phyloP scores from a whole-genome alignment of 2,888 invertebrate species.

The Xestia xanthographa region DNA sequence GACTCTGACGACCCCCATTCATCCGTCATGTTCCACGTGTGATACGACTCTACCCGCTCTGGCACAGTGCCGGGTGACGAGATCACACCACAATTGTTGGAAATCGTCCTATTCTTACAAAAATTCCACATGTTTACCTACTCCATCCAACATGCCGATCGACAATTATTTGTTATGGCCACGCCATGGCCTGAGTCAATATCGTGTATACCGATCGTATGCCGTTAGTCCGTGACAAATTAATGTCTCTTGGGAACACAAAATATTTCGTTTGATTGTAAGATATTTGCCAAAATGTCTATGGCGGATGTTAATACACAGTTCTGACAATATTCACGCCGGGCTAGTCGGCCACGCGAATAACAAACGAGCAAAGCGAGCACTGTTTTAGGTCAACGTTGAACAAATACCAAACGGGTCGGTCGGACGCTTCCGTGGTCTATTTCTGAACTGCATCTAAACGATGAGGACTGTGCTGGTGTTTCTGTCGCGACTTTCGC shows the following conservation, averaged over 20 bases:
- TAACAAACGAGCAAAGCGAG: slow-evolving; percentile 90
- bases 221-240: slow-evolving; percentile 6
- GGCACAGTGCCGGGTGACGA: slow-evolving; percentile 87
- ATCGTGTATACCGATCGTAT: slow-evolving; percentile 9
- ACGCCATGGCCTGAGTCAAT: slow-evolving; percentile 27
- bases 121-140: slow-evolving; percentile 62
- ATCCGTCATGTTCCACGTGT: slow-evolving; percentile 85
- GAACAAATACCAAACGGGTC: slow-evolving; percentile 91
- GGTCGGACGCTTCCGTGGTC: slow-evolving; percentile 89
- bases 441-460: slow-evolving; percentile 89
- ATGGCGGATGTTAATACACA: slow-evolving; percentile 66
- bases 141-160: slow-evolving; percentile 48
- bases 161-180: slow-evolving; percentile 45
- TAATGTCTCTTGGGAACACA: slow-evolving; percentile 28
- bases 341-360: slow-evolving; percentile 84
- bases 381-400: slow-evolving; percentile 91
- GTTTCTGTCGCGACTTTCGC: slow-evolving; percentile 82
- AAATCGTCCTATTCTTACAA: slow-evolving; percentile 71
- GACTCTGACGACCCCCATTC: slow-evolving; percentile 80
- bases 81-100: slow-evolving; percentile 76
- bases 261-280: slow-evolving; percentile 48
- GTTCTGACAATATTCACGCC: slow-evolving; percentile 74
- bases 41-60: slow-evolving; percentile 78
- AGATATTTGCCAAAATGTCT: slow-evolving; percentile 54
- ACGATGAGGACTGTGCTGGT: slow-evolving; percentile 81